phyloP scores from a whole-genome alignment of 2,888 invertebrate species.

The Cryptops parisi region DNA sequence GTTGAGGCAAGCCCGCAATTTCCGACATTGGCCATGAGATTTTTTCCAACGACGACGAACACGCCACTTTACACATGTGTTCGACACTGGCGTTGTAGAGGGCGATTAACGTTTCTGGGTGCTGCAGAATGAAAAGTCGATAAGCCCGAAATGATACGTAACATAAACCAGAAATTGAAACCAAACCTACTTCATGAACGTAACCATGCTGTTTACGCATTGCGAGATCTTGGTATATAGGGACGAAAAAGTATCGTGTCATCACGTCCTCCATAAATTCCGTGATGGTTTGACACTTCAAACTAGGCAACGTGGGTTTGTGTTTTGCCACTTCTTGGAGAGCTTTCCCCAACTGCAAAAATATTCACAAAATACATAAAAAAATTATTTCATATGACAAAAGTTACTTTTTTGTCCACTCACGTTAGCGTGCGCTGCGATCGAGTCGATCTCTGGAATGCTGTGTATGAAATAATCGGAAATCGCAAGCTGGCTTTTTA shows the following conservation, averaged over 20 bases:
- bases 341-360: background rate
- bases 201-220: background rate
- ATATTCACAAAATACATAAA: background rate
- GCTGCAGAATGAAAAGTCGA: no score
- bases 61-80: background rate
- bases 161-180: no score
- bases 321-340: background rate
- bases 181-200: slow-evolving; percentile 1
- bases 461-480: no score
- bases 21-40: slow-evolving; percentile 4
- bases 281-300: background rate
- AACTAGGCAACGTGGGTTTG: background rate
- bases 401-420: background rate
- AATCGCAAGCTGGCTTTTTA: no score
- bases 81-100: background rate
- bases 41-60: background rate
- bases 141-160: no score
- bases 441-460: no score
- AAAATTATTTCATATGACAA: no score
- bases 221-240: slow-evolving; percentile 1
- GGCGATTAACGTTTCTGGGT: background rate
- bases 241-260: background rate
- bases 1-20: no score
- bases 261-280: background rate
- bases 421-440: no score